Conservation (phyloP, 2,113 vertebrate species). For the Oreotrochilus melanogaster region DNA sequence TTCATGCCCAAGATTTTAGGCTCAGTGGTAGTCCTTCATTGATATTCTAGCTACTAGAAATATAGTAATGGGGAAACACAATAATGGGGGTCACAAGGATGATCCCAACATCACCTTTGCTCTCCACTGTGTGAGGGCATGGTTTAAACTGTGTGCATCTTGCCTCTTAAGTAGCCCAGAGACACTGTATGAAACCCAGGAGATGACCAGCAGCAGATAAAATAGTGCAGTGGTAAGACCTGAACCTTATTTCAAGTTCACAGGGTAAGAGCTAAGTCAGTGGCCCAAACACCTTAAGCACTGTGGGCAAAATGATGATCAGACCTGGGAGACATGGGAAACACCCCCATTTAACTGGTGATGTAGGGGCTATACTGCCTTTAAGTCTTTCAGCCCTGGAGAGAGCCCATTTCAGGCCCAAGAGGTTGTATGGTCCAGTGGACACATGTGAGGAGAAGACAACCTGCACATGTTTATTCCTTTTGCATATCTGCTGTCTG, state of each 20-base stretch:
- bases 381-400: neutral
- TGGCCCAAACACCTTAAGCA: neutral
- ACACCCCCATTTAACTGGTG: neutral
- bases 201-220: neutral
- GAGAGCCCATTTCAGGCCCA: neutral
- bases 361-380: neutral
- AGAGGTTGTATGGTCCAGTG: neutral
- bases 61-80: conserved; percentile 1
- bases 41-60: conserved; percentile 29
- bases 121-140: conserved; percentile 53
- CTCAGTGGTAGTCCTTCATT: conserved; percentile 38
- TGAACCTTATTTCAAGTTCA: neutral
- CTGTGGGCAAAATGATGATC: neutral
- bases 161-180: conserved; percentile 22
- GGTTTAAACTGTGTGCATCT: neutral
- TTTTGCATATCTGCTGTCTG: neutral
- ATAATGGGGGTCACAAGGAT: conserved; percentile 30
- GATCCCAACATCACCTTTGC: conserved; percentile 33
- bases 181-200: neutral
- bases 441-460: neutral
- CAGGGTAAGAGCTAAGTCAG: neutral
- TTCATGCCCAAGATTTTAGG: neutral
- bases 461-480: neutral
- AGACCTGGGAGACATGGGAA: neutral
- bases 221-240: neutral